Percentiles rank a stretch among this genome's conserved stretches.
These are phyloP conservation scores for Leptocoma aspasia DNA, from an alignment of 2,113 vertebrate species.

Conservation along the genomic window DNA sequence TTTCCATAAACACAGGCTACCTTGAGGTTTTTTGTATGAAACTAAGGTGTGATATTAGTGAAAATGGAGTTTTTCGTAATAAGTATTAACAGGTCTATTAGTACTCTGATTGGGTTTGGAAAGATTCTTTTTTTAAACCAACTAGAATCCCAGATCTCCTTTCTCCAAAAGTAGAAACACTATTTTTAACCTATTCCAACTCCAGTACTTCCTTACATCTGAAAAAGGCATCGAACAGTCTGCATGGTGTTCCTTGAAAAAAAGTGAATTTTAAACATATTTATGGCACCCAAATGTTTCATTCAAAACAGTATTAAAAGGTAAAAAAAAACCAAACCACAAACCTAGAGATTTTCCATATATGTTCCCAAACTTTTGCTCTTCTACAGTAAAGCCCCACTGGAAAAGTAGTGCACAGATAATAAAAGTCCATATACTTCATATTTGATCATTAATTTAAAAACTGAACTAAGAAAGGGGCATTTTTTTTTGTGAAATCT, in stretches of 20 bases:
- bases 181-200: neutral
- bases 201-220: neutral
- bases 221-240: slow-evolving; percentile 12
- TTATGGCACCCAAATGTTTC: neutral
- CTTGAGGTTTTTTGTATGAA: neutral
- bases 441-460: neutral
- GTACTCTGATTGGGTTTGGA: neutral
- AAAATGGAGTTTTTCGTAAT: neutral
- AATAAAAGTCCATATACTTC: neutral
- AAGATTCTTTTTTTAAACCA: neutral
- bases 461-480: neutral
- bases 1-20: neutral
- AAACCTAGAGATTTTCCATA: neutral
- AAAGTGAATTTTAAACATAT: neutral
- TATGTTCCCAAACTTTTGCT: neutral
- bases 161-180: neutral
- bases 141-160: neutral
- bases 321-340: fast-evolving
- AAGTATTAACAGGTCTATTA: neutral
- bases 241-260: neutral
- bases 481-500: neutral
- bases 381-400: neutral
- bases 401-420: neutral
- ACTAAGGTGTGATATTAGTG: neutral
- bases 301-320: neutral